A percentile compares a stretch with the other conserved stretches of the same genome.
Conservation (phyloP, 2,113 vertebrate genomes). For the Mionectes macconnelli region DNA sequence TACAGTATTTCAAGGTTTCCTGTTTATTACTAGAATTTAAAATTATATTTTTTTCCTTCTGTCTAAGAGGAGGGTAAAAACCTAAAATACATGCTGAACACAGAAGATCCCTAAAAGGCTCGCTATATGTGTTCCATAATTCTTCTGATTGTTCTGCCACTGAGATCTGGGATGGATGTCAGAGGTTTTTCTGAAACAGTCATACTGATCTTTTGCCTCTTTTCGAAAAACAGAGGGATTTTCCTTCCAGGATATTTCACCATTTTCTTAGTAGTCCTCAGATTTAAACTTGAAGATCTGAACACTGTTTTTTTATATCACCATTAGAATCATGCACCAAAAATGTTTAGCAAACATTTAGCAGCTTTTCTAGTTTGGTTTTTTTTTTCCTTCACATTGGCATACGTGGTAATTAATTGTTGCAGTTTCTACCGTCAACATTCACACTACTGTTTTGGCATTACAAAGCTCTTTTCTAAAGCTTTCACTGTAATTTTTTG, state of each 20-base stretch:
- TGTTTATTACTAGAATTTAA: not conserved
- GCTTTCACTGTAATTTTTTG: not conserved
- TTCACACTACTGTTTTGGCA: not conserved
- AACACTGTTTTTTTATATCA: not conserved
- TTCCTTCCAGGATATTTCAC: not conserved
- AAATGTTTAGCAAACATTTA: not conserved
- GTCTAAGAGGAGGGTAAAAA: not conserved
- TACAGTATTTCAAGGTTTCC: conserved; percentile 28
- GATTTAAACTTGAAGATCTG: not conserved
- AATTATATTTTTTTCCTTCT: not conserved
- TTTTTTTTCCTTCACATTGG: not conserved
- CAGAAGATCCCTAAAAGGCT: not conserved
- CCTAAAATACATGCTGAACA: not conserved
- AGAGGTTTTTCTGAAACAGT: not conserved
- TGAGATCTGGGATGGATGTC: not conserved
- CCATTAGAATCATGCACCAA: not conserved
- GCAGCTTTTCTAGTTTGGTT: not conserved
- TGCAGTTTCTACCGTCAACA: not conserved
- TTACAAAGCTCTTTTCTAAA: not conserved
- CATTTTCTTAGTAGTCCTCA: not conserved
- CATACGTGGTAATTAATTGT: not conserved
- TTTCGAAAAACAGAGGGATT: not conserved
- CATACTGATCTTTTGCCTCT: not conserved
- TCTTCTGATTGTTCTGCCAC: not conserved
- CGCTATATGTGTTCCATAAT: not conserved